These are phyloP conservation scores for Hydrolagus affinis DNA, from an alignment of 2,113 vertebrate species.

Conservation along the genomic window DNA sequence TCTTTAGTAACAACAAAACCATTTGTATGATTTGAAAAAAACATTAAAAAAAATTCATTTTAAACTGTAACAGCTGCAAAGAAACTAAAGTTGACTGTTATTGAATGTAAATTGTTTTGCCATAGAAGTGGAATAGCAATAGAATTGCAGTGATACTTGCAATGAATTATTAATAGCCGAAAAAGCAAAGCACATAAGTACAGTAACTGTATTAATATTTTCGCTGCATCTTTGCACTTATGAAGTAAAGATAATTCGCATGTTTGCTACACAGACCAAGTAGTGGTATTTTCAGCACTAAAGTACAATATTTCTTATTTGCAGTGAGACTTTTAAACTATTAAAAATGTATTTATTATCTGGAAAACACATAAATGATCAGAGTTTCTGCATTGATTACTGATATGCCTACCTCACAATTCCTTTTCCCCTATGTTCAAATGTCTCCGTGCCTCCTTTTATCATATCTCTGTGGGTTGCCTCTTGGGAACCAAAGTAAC, in stretches of 20 bases:
- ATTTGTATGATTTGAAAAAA: too few species aligned
- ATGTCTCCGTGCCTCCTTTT: background rate
- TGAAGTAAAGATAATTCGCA: background rate
- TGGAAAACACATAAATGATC: background rate
- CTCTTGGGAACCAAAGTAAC: background rate
- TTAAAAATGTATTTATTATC: background rate
- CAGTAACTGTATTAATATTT: too few species aligned
- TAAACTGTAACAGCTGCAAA: background rate
- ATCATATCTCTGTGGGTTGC: background rate
- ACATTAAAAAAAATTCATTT: background rate
- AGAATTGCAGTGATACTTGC: background rate
- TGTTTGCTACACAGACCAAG: background rate
- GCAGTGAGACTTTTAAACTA: too few species aligned
- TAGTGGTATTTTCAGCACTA: background rate
- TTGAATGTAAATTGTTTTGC: background rate
- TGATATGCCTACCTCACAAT: conserved; percentile 33
- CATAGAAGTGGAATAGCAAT: background rate
- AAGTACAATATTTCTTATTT: background rate
- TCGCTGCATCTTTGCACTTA: too few species aligned
- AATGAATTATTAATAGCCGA: background rate
- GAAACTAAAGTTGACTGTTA: background rate
- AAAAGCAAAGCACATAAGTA: background rate
- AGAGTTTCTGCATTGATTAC: background rate
- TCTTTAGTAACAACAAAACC: too few species aligned
- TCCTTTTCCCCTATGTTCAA: conserved; percentile 32